phyloP scores from a whole-genome alignment of 2,888 invertebrate species.

The Notodonta dromedarius region DNA sequence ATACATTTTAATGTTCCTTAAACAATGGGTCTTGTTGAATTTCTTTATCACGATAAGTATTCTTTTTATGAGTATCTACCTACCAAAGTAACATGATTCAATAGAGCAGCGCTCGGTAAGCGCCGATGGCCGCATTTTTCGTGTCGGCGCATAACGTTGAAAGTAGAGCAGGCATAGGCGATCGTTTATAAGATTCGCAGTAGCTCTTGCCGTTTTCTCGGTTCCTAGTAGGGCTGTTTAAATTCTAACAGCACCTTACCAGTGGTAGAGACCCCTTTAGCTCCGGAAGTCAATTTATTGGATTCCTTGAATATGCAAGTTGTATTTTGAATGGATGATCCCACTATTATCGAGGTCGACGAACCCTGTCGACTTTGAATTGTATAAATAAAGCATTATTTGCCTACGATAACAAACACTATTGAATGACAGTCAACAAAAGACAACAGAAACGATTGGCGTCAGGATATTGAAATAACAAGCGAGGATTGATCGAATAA shows the following conservation, averaged over 20 bases:
- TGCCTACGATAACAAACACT: slow-evolving; percentile 37
- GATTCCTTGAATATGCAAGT: neutral
- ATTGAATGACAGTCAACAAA: slow-evolving; percentile 43
- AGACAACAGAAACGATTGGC: slow-evolving; percentile 37
- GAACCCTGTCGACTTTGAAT: slow-evolving; percentile 37
- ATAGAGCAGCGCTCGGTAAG: slow-evolving; percentile 48
- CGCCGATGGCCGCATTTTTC: slow-evolving; percentile 77
- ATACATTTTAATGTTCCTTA: slow-evolving; percentile 18
- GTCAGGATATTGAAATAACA: slow-evolving; percentile 24
- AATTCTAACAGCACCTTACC: too few species aligned
- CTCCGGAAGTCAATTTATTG: neutral
- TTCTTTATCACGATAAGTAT: neutral
- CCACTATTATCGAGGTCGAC: slow-evolving; percentile 28
- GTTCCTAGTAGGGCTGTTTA: slow-evolving; percentile 30
- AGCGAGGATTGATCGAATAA: slow-evolving; percentile 7
- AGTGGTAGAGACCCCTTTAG: too few species aligned
- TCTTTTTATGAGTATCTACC: slow-evolving; percentile 8
- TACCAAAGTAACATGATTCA: slow-evolving; percentile 50
- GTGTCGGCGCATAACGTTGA: slow-evolving; percentile 55
- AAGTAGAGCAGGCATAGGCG: slow-evolving; percentile 74
- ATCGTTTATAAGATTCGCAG: slow-evolving; percentile 58
- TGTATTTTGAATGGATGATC: slow-evolving; percentile 27
- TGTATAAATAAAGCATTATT: slow-evolving; percentile 38
- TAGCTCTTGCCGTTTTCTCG: slow-evolving; percentile 43
- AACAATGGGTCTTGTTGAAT: slow-evolving; percentile 4